Conservation (phyloP, 2,113 vertebrate species). For the Athene cunicularia region DNA sequence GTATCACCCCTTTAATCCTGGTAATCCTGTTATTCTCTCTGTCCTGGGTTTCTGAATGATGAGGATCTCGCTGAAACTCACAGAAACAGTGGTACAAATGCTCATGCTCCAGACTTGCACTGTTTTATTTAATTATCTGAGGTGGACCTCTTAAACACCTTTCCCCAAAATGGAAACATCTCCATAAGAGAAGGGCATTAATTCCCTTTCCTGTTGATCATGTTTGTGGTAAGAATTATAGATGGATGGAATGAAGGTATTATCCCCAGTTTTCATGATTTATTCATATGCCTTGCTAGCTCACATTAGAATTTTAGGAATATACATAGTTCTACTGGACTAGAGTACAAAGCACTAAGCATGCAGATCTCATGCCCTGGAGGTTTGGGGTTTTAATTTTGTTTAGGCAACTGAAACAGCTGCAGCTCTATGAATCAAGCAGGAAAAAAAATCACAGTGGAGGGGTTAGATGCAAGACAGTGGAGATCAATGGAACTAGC, state of each 20-base stretch:
- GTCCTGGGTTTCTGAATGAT: not conserved
- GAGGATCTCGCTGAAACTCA: not conserved
- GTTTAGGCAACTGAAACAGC: not conserved
- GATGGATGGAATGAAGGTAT: not conserved
- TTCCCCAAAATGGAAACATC: not conserved
- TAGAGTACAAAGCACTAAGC: not conserved
- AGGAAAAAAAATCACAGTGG: not conserved
- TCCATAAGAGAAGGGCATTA: not conserved
- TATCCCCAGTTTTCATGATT: not conserved
- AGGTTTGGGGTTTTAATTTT: not conserved
- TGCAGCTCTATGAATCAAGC: not conserved
- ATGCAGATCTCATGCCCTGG: fast-evolving
- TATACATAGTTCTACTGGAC: not conserved
- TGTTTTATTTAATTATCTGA: not conserved
- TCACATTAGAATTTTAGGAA: not conserved
- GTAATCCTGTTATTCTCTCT: not conserved
- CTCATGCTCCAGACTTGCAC: not conserved
- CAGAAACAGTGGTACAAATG: not conserved
- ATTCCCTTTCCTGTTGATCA: not conserved
- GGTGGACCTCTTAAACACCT: not conserved
- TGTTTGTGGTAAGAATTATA: not conserved
- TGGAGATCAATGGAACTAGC: not conserved
- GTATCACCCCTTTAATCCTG: not conserved
- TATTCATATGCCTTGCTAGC: not conserved
- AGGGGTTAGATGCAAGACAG: not conserved